Evolutionary conservation across 2,113 vertebrate species (phyloP), one percentile per base, ranked within the genome.

Genomic region (Cyphomyrus plagiostoma): DNA sequence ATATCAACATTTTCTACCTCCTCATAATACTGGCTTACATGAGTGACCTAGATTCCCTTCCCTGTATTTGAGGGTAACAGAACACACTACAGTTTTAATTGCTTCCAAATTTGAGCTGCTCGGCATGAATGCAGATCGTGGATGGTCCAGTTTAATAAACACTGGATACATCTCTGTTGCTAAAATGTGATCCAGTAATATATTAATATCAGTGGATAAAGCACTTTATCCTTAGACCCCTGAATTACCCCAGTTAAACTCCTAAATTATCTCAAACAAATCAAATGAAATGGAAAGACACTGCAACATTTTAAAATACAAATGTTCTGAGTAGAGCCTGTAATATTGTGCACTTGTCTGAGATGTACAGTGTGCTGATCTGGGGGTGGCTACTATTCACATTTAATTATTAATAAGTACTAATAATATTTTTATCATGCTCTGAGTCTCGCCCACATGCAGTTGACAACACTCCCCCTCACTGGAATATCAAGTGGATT

Each of bases 371-470:
- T 13, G 62, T 90, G 88, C 91, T 80, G 35, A 42, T 80, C 15
- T 19, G 83, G 89, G 90, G 39, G 26, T 56, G 35, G 85, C 89
- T 89, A 82, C 84, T 45, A 89, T 23, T 88, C 82, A 88, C 52
- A 94, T 93, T 91, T 93, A 91, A 92, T 95, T 95, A 91, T 82
- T 90, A 93, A 80, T 93, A 96, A 96, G 96, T 95, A 93, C 91
- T 90, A 88, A 92, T 77, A 39, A 77, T 42, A 77, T 42, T 80
- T 80, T 42, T 30, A 70, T 30, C 62, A 30, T 30, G 26, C 62
- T 30, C 62, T 70, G 3, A 30, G 26, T 70, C n/a, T 70, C 10
- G 9, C 62, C 62, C 62, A 30, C 62, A 30, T 70, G 26, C 62
- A 70, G n/a, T 70, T 70, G 62, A 10, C 62, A 70, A 30, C 62